Conservation (phyloP, 2,797 vertebrate genomes). For the Chelidonichthys spinosus region DNA sequence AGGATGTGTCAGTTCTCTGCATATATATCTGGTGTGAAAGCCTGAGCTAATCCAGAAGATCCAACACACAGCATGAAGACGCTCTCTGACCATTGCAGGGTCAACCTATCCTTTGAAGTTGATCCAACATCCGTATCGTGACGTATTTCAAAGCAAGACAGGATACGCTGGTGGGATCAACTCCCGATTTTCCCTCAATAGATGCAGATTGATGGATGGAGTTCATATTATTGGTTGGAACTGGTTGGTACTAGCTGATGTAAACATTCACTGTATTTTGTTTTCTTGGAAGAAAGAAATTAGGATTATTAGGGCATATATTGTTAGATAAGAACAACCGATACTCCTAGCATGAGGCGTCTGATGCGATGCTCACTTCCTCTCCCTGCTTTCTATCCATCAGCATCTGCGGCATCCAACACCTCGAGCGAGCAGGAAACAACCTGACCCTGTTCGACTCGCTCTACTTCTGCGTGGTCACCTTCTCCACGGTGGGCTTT, state of each 20-base stretch:
- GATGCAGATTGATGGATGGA: too few relatives aligned
- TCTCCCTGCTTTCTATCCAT: slow-evolving; percentile 18
- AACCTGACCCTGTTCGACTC: slow-evolving; percentile 90
- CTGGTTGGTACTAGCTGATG: too few relatives aligned
- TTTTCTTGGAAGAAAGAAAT: too few relatives aligned
- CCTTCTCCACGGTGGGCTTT: slow-evolving; percentile 90
- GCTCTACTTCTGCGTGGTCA: slow-evolving; percentile 90
- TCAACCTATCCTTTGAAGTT: slow-evolving; percentile 58
- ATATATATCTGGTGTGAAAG: slow-evolving; percentile 46
- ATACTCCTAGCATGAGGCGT: slow-evolving; percentile 14
- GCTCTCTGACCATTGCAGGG: slow-evolving; percentile 58
- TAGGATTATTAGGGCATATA: too few relatives aligned
- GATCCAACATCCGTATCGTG: too few relatives aligned
- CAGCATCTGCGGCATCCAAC: slow-evolving; percentile 90
- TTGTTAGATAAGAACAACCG: background rate
- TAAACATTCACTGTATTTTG: too few relatives aligned
- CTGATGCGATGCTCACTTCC: slow-evolving; percentile 15
- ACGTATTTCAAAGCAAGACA: too few relatives aligned
- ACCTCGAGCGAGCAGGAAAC: slow-evolving; percentile 88
- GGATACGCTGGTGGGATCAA: too few relatives aligned
- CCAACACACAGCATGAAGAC: slow-evolving; percentile 54
- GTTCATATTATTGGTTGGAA: too few relatives aligned
- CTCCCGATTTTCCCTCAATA: too few relatives aligned
- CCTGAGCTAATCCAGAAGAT: slow-evolving; percentile 54
- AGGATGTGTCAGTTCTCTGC: slow-evolving; percentile 59